A percentile compares a stretch with the other conserved stretches of the same genome.
Conservation (phyloP, 2,113 vertebrate genomes). For the Eublepharis macularius region DNA sequence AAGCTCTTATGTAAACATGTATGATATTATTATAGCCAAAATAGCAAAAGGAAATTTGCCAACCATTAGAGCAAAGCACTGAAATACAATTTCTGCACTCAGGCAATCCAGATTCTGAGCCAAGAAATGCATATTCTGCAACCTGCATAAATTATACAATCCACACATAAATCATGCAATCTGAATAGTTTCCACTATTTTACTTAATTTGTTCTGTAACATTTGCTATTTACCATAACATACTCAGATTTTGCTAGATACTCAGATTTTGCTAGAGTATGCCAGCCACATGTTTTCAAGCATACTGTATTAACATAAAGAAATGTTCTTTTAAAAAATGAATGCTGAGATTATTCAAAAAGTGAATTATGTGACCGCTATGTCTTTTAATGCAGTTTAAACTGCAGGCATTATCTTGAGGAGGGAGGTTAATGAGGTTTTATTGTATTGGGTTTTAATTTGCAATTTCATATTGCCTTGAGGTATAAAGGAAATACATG, state of each 20-base stretch:
- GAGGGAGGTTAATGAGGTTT: no score
- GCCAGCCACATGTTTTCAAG: not conserved
- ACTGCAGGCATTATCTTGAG: no score
- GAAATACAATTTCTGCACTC: not conserved
- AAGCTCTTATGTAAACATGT: not conserved
- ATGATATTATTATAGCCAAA: rapidly evolving
- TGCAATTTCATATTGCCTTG: no score
- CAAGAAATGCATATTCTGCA: no score
- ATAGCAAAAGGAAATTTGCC: conserved; percentile 16
- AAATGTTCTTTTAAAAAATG: not conserved
- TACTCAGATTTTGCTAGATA: no score
- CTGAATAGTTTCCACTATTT: not conserved
- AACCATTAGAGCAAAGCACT: not conserved
- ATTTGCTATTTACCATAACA: not conserved
- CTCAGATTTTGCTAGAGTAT: no score
- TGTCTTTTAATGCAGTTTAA: not conserved
- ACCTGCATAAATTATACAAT: not conserved
- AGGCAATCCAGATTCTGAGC: not conserved
- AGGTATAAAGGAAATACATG: no score
- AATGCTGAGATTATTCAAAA: not conserved
- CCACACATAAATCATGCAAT: not conserved
- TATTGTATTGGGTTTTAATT: no score
- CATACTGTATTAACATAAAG: no score
- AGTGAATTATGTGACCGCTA: not conserved
- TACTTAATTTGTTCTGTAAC: not conserved